Percentiles rank a stretch among this genome's conserved stretches.
Evolutionary conservation across 2,888 invertebrate species (phyloP).

Genomic region (Hydrotaea cyrtoneurina): DNA sequence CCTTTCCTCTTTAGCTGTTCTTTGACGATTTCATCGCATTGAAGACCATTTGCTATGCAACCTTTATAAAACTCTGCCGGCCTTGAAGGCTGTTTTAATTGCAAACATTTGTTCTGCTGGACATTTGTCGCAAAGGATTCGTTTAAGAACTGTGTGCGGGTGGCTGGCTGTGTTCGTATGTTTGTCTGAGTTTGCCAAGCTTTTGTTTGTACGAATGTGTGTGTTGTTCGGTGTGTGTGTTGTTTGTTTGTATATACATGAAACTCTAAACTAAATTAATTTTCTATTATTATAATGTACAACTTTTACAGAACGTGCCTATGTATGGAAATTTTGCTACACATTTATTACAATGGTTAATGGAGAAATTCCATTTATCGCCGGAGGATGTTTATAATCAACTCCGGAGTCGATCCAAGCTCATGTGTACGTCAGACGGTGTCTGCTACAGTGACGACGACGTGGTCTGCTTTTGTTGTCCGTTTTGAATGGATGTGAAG

Average conservation of each 20-base stretch:
- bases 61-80: too few relatives aligned
- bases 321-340: constrained; percentile 70
- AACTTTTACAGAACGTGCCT: constrained; percentile 70
- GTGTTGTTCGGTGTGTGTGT: not conserved
- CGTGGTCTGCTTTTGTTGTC: constrained; percentile 72
- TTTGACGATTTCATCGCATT: too few relatives aligned
- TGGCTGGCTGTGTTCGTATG: not conserved
- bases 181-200: not conserved
- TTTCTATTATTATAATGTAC: constrained; percentile 46
- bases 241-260: not conserved
- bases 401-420: constrained; percentile 35
- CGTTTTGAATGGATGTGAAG: constrained; percentile 68
- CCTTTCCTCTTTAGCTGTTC: too few relatives aligned
- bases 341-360: constrained; percentile 72
- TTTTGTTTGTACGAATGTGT: not conserved
- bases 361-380: constrained; percentile 69
- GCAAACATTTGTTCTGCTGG: not conserved
- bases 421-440: constrained; percentile 70
- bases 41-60: too few relatives aligned
- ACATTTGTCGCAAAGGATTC: not conserved
- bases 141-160: not conserved
- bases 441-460: constrained; percentile 69
- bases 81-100: not conserved
- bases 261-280: constrained; percentile 39
- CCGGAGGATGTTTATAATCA: constrained; percentile 67